A percentile compares a stretch with the other conserved stretches of the same genome.
These are phyloP conservation scores for Dendrocincla fuliginosa DNA, from an alignment of 2,797 vertebrate species.

Conservation along the genomic window DNA sequence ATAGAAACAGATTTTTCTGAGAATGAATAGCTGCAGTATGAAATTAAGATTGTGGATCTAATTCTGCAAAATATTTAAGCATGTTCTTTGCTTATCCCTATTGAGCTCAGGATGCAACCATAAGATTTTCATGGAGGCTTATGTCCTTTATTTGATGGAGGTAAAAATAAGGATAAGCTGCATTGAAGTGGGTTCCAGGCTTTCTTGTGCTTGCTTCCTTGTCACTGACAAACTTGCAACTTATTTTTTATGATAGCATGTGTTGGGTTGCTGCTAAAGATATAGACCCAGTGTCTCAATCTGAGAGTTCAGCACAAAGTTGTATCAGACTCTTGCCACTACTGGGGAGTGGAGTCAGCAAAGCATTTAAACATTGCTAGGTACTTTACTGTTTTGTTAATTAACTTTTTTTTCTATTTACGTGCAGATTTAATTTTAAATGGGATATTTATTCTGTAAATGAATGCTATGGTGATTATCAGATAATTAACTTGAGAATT, in stretches of 20 bases:
- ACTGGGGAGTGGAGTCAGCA: constrained; percentile 40
- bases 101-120: constrained; percentile 14
- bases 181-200: background rate
- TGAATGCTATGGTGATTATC: constrained; percentile 52
- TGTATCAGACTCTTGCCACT: constrained; percentile 3
- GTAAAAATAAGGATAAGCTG: constrained; percentile 12
- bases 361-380: constrained; percentile 44
- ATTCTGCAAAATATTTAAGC: constrained; percentile 54
- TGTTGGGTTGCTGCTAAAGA: background rate
- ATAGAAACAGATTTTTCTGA: constrained; percentile 44
- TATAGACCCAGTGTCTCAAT: background rate
- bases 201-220: background rate
- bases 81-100: constrained; percentile 29
- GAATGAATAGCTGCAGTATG: background rate
- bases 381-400: constrained; percentile 67
- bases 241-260: background rate
- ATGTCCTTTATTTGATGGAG: constrained; percentile 31
- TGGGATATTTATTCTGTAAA: constrained; percentile 66
- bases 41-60: constrained; percentile 32
- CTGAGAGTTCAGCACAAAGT: background rate
- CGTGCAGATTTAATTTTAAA: constrained; percentile 65
- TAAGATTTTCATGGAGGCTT: constrained; percentile 43
- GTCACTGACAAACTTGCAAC: background rate
- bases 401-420: constrained; percentile 72
- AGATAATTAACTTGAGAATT: constrained; percentile 69